Conservation (phyloP, 2,113 vertebrate species). For the Corythornis cristatus region DNA sequence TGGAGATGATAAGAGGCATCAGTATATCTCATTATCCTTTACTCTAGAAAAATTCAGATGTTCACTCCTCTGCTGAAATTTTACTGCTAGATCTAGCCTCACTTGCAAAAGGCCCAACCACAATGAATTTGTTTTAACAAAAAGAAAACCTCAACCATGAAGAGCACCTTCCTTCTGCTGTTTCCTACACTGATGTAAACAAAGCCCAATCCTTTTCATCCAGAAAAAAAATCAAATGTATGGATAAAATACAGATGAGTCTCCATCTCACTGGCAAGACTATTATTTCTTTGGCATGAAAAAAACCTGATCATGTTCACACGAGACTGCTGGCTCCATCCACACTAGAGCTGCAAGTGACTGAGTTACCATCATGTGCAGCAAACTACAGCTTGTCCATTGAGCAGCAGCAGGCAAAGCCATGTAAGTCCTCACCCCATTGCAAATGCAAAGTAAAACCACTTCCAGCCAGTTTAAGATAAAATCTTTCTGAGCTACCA, state of each 20-base stretch:
- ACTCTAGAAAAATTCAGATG: neutral
- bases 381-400: neutral
- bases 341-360: neutral
- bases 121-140: neutral
- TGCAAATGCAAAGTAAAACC: neutral
- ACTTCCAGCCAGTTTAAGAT: neutral
- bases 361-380: neutral
- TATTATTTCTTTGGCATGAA: neutral
- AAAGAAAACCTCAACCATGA: neutral
- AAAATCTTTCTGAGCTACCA: neutral
- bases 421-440: neutral
- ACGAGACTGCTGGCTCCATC: neutral
- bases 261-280: neutral
- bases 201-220: neutral
- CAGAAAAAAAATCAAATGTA: neutral
- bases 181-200: neutral
- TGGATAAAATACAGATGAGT: neutral
- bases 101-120: neutral
- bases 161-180: neutral
- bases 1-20: neutral
- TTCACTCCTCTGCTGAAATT: neutral
- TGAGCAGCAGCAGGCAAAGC: neutral
- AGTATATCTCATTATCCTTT: neutral
- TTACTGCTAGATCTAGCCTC: neutral
- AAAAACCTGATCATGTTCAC: neutral